Percentiles rank a stretch among this genome's conserved stretches.
phyloP scores from a whole-genome alignment of 2,888 invertebrate species.

The Cheilosia impressa region DNA sequence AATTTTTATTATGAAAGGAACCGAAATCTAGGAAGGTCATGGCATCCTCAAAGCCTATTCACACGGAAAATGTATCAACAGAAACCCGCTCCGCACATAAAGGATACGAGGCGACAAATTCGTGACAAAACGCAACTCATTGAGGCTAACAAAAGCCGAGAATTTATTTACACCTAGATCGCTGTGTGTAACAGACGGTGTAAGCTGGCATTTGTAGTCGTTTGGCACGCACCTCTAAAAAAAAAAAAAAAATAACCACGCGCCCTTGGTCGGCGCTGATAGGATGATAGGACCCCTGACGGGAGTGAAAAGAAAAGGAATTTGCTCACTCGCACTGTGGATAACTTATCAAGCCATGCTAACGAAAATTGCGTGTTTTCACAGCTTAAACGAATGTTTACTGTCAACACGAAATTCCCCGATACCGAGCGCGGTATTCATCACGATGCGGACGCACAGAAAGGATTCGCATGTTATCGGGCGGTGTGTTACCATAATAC shows the following conservation, averaged over 20 bases:
- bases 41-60: slow-evolving; percentile 48
- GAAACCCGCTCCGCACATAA: slow-evolving; percentile 15
- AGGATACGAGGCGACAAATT: slow-evolving; percentile 65
- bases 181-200: slow-evolving; percentile 52
- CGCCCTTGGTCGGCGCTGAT: not conserved
- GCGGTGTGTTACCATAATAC: slow-evolving; percentile 58
- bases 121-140: slow-evolving; percentile 75
- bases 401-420: slow-evolving; percentile 74
- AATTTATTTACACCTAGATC: slow-evolving; percentile 72
- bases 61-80: slow-evolving; percentile 29
- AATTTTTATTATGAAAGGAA: slow-evolving; percentile 67
- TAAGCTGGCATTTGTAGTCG: slow-evolving; percentile 71
- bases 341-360: slow-evolving; percentile 64
- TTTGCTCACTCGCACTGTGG: slow-evolving; percentile 25
- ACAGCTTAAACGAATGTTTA: slow-evolving; percentile 76
- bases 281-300: slow-evolving; percentile 21
- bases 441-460: slow-evolving; percentile 45
- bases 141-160: slow-evolving; percentile 73
- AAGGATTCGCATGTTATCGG: slow-evolving; percentile 70
- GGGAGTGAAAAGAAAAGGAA: slow-evolving; percentile 21
- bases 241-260: not conserved
- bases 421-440: slow-evolving; percentile 67
- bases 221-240: slow-evolving; percentile 64
- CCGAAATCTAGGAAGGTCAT: slow-evolving; percentile 30
- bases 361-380: slow-evolving; percentile 75